These are phyloP conservation scores for Torymus texanus DNA, from an alignment of 2,888 invertebrate genomes.

Conservation along the genomic window DNA sequence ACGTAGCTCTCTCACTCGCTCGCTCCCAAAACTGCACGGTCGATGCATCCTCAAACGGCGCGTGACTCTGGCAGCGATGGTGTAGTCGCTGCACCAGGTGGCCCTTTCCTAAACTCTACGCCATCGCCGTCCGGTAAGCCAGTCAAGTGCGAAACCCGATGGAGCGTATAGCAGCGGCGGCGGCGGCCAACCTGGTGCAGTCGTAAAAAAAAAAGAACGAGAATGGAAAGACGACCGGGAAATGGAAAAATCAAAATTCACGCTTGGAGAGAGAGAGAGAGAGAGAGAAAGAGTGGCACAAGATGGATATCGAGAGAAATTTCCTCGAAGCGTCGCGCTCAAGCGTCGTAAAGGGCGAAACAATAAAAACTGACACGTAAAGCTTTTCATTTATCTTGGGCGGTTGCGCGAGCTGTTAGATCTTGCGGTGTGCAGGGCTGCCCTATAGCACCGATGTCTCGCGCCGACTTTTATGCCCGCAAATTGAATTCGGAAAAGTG, in stretches of 20 bases:
- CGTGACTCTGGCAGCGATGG: slow-evolving; percentile 24
- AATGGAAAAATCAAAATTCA: slow-evolving; percentile 55
- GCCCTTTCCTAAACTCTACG: slow-evolving; percentile 6
- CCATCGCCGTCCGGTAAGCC: neutral
- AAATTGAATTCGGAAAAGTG: slow-evolving; percentile 47
- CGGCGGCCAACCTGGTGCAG: neutral
- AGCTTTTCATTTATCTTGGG: slow-evolving; percentile 49
- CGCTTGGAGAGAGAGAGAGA: slow-evolving; percentile 1
- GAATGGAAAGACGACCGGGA: slow-evolving; percentile 1
- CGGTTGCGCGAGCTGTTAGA: too few species aligned
- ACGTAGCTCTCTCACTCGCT: too few species aligned
- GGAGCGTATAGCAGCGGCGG: slow-evolving; percentile 27
- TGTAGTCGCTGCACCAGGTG: slow-evolving; percentile 9
- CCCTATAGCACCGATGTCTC: too few species aligned
- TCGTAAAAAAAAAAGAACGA: slow-evolving; percentile 39
- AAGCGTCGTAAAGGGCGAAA: slow-evolving; percentile 37
- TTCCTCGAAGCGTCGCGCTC: neutral
- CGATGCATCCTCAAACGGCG: slow-evolving; percentile 47
- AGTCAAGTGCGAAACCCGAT: slow-evolving; percentile 43
- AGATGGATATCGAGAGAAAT: slow-evolving; percentile 7
- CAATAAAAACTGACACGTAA: slow-evolving; percentile 44
- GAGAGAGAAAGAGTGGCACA: neutral
- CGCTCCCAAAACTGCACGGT: slow-evolving; percentile 39
- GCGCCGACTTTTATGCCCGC: slow-evolving; percentile 31
- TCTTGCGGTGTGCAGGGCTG: neutral